A percentile compares a stretch with the other conserved stretches of the same genome.
Evolutionary conservation across 2,888 invertebrate species (phyloP).

Genomic region (Patella ulyssiponensis): DNA sequence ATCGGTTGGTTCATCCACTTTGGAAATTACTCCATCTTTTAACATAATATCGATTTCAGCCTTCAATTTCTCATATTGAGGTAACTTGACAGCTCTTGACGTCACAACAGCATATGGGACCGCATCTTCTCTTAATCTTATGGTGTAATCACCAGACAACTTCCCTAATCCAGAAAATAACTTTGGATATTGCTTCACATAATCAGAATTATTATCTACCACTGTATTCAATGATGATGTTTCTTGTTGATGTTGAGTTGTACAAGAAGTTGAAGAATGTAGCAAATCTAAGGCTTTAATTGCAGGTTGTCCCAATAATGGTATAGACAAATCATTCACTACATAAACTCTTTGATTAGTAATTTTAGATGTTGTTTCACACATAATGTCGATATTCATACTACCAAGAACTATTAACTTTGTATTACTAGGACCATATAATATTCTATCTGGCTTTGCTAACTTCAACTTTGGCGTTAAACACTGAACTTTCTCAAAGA

Average conservation of each 20-base stretch:
- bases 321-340: no score
- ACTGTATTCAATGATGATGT: no score
- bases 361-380: no score
- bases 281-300: neutral
- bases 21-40: neutral
- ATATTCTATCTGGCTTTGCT: neutral
- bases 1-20: neutral
- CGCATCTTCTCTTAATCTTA: neutral
- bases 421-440: neutral
- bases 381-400: no score
- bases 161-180: neutral
- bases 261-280: no score
- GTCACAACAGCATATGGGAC: neutral
- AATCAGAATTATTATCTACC: neutral
- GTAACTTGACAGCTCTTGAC: neutral
- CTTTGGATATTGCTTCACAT: neutral
- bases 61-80: conserved; percentile 1
- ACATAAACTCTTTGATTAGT: no score
- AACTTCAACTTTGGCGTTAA: neutral
- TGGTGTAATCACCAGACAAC: neutral
- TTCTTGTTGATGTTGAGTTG: no score
- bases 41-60: neutral
- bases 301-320: neutral
- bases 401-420: neutral
- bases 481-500: neutral